phyloP scores from a whole-genome alignment of 1,140 invertebrate genomes.

The Bombus haemorrhoidalis region DNA sequence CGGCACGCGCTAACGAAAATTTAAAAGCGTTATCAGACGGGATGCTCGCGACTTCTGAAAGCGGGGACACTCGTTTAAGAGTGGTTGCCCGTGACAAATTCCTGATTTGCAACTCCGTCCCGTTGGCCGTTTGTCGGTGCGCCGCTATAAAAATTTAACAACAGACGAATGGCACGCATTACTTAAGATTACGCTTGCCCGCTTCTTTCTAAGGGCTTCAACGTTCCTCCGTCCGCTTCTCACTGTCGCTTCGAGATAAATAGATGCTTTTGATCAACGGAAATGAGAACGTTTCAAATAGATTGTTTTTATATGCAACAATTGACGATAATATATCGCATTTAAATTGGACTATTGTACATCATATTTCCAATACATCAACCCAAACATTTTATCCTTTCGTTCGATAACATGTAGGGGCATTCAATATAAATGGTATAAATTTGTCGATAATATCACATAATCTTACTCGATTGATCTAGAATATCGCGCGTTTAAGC shows the following conservation, averaged over 20 bases:
- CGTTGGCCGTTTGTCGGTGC: conserved; percentile 32
- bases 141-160: conserved; percentile 54
- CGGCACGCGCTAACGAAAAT: conserved; percentile 62
- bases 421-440: too few species aligned
- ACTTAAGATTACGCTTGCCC: conserved; percentile 52
- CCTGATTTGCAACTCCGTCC: conserved; percentile 62
- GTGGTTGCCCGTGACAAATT: conserved; percentile 57
- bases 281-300: not conserved
- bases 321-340: not conserved
- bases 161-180: conserved; percentile 58
- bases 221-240: not conserved
- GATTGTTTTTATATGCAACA: not conserved
- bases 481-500: too few species aligned
- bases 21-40: conserved; percentile 64
- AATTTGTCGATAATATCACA: too few species aligned
- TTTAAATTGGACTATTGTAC: not conserved
- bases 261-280: too few species aligned
- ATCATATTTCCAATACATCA: too few species aligned
- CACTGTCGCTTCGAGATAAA: not conserved
- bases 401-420: too few species aligned
- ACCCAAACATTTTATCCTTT: too few species aligned
- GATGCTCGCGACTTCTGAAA: conserved; percentile 37
- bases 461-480: too few species aligned
- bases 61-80: conserved; percentile 36
- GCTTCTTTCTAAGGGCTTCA: not conserved